These are phyloP conservation scores for Bombus balteatus DNA, from an alignment of 1,140 invertebrate genomes.

Conservation along the genomic window DNA sequence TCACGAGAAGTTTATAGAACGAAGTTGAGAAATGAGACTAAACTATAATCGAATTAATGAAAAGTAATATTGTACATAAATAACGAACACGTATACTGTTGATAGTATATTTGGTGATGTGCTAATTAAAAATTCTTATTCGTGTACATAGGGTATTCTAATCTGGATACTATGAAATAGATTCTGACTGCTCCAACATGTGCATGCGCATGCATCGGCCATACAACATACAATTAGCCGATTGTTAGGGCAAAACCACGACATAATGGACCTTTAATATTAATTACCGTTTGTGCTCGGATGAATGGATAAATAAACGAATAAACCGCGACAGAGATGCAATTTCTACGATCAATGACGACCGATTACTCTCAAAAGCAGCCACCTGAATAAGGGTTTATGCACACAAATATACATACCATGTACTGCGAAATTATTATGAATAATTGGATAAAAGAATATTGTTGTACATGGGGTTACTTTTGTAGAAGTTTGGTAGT, in stretches of 20 bases:
- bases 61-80: background rate
- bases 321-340: background rate
- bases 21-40: background rate
- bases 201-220: slow-evolving; percentile 70
- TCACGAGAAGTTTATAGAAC: background rate
- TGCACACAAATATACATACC: background rate
- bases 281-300: background rate
- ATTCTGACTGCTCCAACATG: slow-evolving; percentile 34
- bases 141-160: background rate
- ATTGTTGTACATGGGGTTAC: background rate
- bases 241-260: slow-evolving; percentile 25
- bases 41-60: background rate
- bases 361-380: background rate
- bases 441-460: background rate
- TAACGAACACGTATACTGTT: background rate
- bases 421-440: background rate
- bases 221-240: slow-evolving; percentile 49
- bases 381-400: background rate
- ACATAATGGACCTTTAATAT: slow-evolving; percentile 21
- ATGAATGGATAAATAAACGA: slow-evolving; percentile 19
- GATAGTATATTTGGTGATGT: no score
- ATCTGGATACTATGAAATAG: background rate
- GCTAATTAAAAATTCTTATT: background rate
- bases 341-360: background rate
- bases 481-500: background rate